Evolutionary conservation across 2,797 vertebrate genomes (phyloP).

Genomic region (Melanotaenia maccullochi): DNA sequence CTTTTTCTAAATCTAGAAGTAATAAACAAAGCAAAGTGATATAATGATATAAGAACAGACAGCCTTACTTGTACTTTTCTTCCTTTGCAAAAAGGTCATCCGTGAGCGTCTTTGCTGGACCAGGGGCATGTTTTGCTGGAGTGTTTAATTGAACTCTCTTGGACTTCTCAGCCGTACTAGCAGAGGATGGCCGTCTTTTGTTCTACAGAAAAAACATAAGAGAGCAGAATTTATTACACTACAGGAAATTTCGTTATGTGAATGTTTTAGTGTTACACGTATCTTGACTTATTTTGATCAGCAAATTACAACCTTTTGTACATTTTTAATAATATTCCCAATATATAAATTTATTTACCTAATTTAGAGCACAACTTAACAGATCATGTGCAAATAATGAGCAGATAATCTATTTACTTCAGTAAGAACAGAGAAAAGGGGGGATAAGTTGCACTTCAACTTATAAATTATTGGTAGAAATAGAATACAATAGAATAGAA

Average conservation of each 20-base stretch:
- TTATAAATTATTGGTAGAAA: too few species aligned
- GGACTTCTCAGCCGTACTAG: conserved; percentile 43
- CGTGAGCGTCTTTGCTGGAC: conserved; percentile 45
- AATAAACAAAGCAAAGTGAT: neutral
- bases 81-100: conserved; percentile 83
- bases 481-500: too few species aligned
- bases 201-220: conserved; percentile 40
- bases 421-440: too few species aligned
- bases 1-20: neutral
- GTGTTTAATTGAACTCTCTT: conserved; percentile 41
- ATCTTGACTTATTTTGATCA: neutral
- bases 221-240: neutral
- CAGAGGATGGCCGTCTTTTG: conserved; percentile 54
- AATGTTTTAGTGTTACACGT: neutral
- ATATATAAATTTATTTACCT: too few species aligned
- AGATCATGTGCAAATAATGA: too few species aligned
- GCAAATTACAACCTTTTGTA: too few species aligned
- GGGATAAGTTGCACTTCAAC: too few species aligned
- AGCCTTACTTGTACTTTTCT: conserved; percentile 86
- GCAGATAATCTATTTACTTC: too few species aligned
- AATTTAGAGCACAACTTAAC: too few species aligned
- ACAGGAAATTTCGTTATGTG: neutral
- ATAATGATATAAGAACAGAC: neutral
- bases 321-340: too few species aligned
- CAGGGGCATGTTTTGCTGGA: conserved; percentile 55